phyloP scores from a whole-genome alignment of 1,140 invertebrate species.

The Galendromus occidentalis region DNA sequence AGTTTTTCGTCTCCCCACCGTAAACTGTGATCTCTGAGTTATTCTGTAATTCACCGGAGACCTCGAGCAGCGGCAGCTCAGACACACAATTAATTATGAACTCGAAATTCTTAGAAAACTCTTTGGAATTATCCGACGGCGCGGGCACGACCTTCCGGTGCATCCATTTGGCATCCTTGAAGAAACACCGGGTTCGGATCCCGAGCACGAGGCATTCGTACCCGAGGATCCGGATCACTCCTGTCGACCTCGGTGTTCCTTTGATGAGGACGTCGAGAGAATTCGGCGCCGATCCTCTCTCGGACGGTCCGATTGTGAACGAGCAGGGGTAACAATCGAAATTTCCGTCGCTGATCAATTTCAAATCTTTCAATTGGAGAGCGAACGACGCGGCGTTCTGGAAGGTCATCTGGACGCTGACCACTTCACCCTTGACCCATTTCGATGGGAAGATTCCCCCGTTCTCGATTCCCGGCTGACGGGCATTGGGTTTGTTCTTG shows the following conservation, averaged over 20 bases:
- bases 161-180: background rate
- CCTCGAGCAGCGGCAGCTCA: background rate
- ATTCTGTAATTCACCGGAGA: background rate
- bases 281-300: background rate
- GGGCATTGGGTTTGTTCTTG: background rate
- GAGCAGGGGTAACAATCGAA: slow-evolving; percentile 1
- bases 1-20: background rate
- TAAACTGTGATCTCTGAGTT: too few relatives aligned
- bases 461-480: background rate
- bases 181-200: background rate
- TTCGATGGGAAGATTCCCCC: background rate
- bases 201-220: background rate
- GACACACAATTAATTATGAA: background rate
- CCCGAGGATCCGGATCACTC: background rate
- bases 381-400: background rate
- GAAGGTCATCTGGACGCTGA: background rate
- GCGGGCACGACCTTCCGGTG: background rate
- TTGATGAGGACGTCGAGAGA: background rate
- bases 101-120: background rate
- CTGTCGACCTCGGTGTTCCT: background rate
- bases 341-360: background rate
- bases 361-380: background rate
- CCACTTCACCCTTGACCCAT: background rate
- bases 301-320: background rate
- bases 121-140: background rate